Evolutionary conservation across 2,888 invertebrate species (phyloP).

Genomic region (Tryphoninae sp.): DNA sequence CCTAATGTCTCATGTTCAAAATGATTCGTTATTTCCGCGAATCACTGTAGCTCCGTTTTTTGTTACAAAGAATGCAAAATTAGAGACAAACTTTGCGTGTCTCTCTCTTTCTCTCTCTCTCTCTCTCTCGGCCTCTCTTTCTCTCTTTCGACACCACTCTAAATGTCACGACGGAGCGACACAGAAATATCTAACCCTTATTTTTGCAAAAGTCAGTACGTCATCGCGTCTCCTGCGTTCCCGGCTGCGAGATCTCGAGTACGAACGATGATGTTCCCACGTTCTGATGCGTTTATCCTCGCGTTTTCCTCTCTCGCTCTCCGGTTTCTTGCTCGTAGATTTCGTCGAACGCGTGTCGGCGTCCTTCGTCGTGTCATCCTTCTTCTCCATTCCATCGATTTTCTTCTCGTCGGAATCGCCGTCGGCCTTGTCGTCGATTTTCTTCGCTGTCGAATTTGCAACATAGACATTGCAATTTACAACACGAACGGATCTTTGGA

Average conservation of each 20-base stretch:
- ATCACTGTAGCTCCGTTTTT: conserved; percentile 28
- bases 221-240: conserved; percentile 85
- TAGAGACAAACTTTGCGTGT: conserved; percentile 10
- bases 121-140: background rate
- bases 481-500: background rate
- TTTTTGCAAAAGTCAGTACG: conserved; percentile 90
- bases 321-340: conserved; percentile 81
- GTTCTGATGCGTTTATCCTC: conserved; percentile 79
- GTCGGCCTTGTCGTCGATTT: conserved; percentile 74
- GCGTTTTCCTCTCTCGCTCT: conserved; percentile 77
- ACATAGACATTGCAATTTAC: conserved; percentile 1
- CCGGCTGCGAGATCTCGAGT: conserved; percentile 76
- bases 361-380: conserved; percentile 78
- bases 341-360: conserved; percentile 82
- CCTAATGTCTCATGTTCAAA: conserved; percentile 19
- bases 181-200: conserved; percentile 84
- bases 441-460: conserved; percentile 69
- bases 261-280: conserved; percentile 77
- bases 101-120: too few relatives aligned
- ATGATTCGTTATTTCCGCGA: conserved; percentile 15
- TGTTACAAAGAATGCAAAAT: background rate
- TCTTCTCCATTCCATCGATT: conserved; percentile 80
- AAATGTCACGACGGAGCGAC: conserved; percentile 58
- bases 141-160: conserved; percentile 29
- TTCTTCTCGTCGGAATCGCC: conserved; percentile 81